Conservation (phyloP, 2,888 invertebrate genomes). For the Hemithea aestivaria region DNA sequence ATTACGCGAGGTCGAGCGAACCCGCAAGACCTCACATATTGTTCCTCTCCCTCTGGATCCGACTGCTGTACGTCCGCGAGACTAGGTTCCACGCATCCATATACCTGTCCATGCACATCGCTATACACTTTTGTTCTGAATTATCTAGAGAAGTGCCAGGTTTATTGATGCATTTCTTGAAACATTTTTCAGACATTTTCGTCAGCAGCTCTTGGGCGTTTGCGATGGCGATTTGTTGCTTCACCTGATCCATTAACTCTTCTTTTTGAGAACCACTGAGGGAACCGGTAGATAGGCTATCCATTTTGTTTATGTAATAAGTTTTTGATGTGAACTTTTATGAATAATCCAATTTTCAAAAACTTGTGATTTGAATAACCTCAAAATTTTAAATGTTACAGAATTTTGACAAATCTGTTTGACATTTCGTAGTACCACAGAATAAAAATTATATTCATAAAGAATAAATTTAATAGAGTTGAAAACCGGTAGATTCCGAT, state of each 20-base stretch:
- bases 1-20: constrained; percentile 16
- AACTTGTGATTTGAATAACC: constrained; percentile 6
- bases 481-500: no score
- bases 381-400: constrained; percentile 3
- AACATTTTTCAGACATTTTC: constrained; percentile 99
- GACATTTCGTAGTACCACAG: background rate
- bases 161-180: constrained; percentile 94
- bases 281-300: constrained; percentile 74
- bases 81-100: constrained; percentile 98
- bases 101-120: constrained; percentile 99
- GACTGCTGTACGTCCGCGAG: constrained; percentile 90
- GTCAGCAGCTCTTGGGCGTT: constrained; percentile 95
- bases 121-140: constrained; percentile 97
- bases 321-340: constrained; percentile 11
- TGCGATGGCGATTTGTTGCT: constrained; percentile 96
- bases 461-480: constrained; percentile 1
- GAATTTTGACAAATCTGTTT: no score
- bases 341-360: constrained; percentile 26
- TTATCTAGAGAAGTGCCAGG: constrained; percentile 94
- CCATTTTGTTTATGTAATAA: constrained; percentile 65
- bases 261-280: constrained; percentile 86
- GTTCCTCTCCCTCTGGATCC: constrained; percentile 89
- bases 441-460: background rate
- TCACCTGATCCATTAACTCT: constrained; percentile 95
- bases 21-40: constrained; percentile 66